phyloP scores from a whole-genome alignment of 2,888 invertebrate species.

The Seira sanloemensis region DNA sequence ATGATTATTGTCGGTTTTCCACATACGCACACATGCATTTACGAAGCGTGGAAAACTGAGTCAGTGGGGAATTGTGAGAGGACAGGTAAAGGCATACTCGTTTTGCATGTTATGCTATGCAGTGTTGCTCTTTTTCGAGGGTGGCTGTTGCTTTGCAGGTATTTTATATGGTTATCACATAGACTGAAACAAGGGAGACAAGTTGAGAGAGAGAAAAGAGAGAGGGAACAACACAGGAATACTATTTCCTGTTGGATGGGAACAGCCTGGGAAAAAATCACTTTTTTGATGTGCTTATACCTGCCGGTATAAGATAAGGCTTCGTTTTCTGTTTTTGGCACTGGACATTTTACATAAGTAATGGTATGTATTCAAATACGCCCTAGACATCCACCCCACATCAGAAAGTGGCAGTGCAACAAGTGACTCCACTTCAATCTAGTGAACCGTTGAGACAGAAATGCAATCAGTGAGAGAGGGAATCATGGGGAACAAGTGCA shows the following conservation, averaged over 20 bases:
- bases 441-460: slow-evolving; percentile 26
- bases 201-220: neutral
- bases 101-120: neutral
- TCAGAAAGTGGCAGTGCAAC: neutral
- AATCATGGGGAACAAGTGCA: slow-evolving; percentile 28
- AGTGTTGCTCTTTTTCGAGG: neutral
- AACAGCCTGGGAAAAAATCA: slow-evolving; percentile 63
- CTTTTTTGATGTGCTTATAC: neutral
- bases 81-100: slow-evolving; percentile 5
- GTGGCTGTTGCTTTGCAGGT: slow-evolving; percentile 18
- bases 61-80: slow-evolving; percentile 64
- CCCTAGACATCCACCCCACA: neutral
- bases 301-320: neutral
- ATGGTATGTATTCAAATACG: neutral
- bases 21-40: neutral
- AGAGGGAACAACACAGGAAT: slow-evolving; percentile 49
- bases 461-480: slow-evolving; percentile 11
- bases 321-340: neutral
- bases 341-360: slow-evolving; percentile 34
- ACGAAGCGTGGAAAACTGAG: slow-evolving; percentile 52
- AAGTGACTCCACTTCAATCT: neutral
- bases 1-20: slow-evolving; percentile 38
- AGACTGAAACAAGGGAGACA: neutral
- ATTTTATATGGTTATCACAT: slow-evolving; percentile 55
- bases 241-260: slow-evolving; percentile 63